Evolutionary conservation across 2,113 vertebrate genomes (phyloP), one percentile per base, ranked within the genome.

Genomic region (Silurus asotus): DNA sequence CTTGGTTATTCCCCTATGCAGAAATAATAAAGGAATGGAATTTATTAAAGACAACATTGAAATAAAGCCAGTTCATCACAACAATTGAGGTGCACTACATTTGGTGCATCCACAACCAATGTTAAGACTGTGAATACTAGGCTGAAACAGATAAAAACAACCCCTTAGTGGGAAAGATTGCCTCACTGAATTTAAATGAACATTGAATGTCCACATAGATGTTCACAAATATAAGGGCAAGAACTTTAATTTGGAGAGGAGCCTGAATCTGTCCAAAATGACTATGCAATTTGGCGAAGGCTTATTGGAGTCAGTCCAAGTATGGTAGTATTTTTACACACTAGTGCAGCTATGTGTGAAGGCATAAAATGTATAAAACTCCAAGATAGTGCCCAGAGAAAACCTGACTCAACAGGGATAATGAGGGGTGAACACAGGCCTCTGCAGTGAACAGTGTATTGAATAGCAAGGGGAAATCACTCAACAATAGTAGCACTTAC

Each of bases 381-480:
- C 20, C 9, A 78, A 61, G 25, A 80, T 61, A 78, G 56, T 45
- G 56, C 56, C 56, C 77, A 45, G 56, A 28, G 77, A 80, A 17
- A 80, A 59, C 56, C 10, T 23, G 28, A 80, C 28, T 19, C 19
- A 5, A 61, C 53, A 59, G 25, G 28, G 56, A 59, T 80, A 80
- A 61, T 59, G 11, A 80, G 25, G 55, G 56, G 77, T 80, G 77
- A 59, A 37, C 56, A 61, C 59, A 59, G 77, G 56, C 19, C 77
- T 80, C 25, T 61, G 17, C 28, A 45, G 56, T 80, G 14, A 20
- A 25, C 58, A 80, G 53, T 61, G 56, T 10, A 80, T 45, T 80
- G 25, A 80, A 61, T 8, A 80, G 56, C 77, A 61, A 80, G 77
- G 58, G 17, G 8, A 80, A 80, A 61, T 61, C 28, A 61, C 17